Conservation (phyloP, 1,140 invertebrate species). For the Ceratina australensis region DNA sequence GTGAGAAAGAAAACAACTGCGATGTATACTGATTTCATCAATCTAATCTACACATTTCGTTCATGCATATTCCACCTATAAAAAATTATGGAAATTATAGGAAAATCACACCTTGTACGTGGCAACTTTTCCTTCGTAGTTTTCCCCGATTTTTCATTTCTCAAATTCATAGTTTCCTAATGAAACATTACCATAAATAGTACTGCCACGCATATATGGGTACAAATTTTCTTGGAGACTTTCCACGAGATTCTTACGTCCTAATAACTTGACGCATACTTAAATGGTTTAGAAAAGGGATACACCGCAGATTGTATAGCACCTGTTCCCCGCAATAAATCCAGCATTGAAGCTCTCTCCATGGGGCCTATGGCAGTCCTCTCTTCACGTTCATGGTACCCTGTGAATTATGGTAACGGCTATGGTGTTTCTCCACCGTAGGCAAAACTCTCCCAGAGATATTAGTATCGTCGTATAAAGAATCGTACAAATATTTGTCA, state of each 20-base stretch:
- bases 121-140: too few relatives aligned
- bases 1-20: not conserved
- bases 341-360: not conserved
- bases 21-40: not conserved
- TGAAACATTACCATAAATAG: slow-evolving; percentile 19
- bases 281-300: not conserved
- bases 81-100: not conserved
- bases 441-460: too few relatives aligned
- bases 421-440: slow-evolving; percentile 48
- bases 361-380: slow-evolving; percentile 7
- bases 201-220: not conserved
- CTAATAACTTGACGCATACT: slow-evolving; percentile 28
- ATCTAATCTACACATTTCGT: too few relatives aligned
- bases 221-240: slow-evolving; percentile 7
- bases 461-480: not conserved
- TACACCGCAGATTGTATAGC: too few relatives aligned
- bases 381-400: slow-evolving; percentile 29
- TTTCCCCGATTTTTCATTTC: not conserved
- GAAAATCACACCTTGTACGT: too few relatives aligned
- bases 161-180: slow-evolving; percentile 10
- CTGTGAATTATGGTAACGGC: slow-evolving; percentile 35
- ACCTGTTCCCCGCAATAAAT: too few relatives aligned
- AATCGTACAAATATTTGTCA: too few relatives aligned
- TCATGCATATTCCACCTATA: not conserved
- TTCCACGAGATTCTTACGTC: not conserved